These are phyloP conservation scores for Oopsacas minuta DNA, from an alignment of 37 sponge, comb jelly and placozoan species.

Conservation along the genomic window DNA sequence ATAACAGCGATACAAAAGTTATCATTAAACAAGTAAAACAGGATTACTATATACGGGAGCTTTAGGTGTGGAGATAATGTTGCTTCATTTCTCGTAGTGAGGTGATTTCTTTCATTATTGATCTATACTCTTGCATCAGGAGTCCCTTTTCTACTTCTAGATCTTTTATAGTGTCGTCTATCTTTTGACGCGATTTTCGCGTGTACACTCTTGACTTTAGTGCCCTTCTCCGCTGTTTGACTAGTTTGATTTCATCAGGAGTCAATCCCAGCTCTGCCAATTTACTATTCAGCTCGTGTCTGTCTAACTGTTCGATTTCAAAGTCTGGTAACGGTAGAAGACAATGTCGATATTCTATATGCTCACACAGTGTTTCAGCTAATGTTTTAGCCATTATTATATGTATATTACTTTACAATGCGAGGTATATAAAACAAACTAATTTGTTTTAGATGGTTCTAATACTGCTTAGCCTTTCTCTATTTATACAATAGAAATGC, in stretches of 20 bases:
- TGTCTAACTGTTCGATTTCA: conserved; percentile 1
- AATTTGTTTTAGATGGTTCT: neutral
- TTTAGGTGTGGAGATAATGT: neutral
- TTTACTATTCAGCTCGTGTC: conserved; percentile 14
- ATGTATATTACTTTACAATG: no score
- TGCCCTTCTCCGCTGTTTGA: conserved; percentile 15
- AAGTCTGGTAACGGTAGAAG: neutral
- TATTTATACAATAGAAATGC: neutral
- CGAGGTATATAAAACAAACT: neutral
- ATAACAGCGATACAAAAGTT: neutral
- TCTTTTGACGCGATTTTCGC: neutral
- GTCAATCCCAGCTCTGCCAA: conserved; percentile 3
- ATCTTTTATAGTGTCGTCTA: conserved; percentile 6
- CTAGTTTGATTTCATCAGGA: conserved; percentile 16
- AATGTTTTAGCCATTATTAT: neutral
- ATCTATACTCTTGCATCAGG: conserved; percentile 2
- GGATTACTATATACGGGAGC: neutral
- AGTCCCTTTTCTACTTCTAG: neutral
- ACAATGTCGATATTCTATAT: neutral
- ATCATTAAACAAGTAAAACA: neutral
- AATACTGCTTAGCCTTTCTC: neutral
- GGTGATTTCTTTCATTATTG: neutral
- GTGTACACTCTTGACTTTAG: conserved; percentile 11
- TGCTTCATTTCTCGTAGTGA: neutral
- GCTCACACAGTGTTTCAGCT: neutral